Evolutionary conservation across 2,888 invertebrate genomes (phyloP).

Genomic region (Cantharis flavilabris): DNA sequence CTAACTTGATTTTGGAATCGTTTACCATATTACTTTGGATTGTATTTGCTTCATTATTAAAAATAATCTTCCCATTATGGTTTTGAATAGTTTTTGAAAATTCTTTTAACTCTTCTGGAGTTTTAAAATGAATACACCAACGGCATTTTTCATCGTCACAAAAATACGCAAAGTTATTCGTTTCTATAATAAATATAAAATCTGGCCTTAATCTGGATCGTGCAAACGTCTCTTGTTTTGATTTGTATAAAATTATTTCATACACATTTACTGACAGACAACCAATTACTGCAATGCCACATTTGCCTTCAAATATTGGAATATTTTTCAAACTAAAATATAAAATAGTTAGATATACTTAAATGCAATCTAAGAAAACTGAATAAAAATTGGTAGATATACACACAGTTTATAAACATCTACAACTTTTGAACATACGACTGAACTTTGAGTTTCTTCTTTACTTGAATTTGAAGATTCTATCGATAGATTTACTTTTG

Average conservation of each 20-base stretch:
- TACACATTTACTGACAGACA: conserved; percentile 37
- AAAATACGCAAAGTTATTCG: conserved; percentile 45
- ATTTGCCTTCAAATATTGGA: conserved; percentile 50
- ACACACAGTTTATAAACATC: conserved; percentile 44
- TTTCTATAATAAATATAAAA: conserved; percentile 39
- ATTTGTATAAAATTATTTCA: conserved; percentile 51
- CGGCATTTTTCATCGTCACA: conserved; percentile 44
- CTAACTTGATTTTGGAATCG: not conserved
- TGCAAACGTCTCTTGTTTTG: conserved; percentile 48
- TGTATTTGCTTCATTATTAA: not conserved
- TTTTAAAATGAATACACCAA: conserved; percentile 48
- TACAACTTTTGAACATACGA: conserved; percentile 43
- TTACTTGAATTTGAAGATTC: conserved; percentile 17
- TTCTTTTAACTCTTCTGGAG: conserved; percentile 36
- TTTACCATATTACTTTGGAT: not conserved
- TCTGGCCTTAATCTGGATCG: conserved; percentile 38
- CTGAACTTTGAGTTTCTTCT: conserved; percentile 34
- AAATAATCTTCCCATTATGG: conserved; percentile 1
- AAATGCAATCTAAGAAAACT: not conserved
- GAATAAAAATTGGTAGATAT: not conserved
- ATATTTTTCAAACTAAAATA: conserved; percentile 45
- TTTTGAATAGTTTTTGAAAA: conserved; percentile 36
- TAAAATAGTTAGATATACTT: not conserved
- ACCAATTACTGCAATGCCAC: conserved; percentile 57
- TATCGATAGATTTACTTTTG: conserved; percentile 29